Evolutionary conservation across 2,797 vertebrate species (phyloP), one percentile per base, ranked within the genome.

Genomic region (Peromyscus nudipes): DNA sequence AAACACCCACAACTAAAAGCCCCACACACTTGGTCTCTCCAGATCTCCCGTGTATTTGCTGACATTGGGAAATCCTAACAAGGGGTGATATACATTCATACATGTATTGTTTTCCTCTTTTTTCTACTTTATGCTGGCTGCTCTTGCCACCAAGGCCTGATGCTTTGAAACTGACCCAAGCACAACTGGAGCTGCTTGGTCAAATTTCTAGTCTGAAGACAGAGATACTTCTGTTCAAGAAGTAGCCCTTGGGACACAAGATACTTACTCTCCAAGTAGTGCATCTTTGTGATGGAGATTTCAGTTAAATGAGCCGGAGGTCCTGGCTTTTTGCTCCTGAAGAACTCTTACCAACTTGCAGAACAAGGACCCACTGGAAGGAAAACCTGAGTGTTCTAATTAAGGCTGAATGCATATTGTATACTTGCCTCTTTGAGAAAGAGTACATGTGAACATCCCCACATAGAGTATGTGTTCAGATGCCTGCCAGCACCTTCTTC

Each of bases 51-150:
- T 96, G 92, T 92, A 86, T 96, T 94, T 97, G 95, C 94, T 96
- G 97, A 97, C 40, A 96, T 97, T 96, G 83, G 94, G 89, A 97
- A 96, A 93, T 65, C 95, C 96, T 96, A 96, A 91, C 92, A 95
- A 96, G 95, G 95, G 95, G 89, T 95, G 21, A 64, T 95, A 86
- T 92, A 46, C 6, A 83, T 92, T 96, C 88, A 96, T 94, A 91
- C 43, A n/a, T 92, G 34, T 84, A 64, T 87, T 75, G 64, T 29
- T 55, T 43, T 2, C 31, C 43, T 23, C 25, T 40, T 43, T 29
- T 64, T 86, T 85, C 65, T 69, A 69, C 69, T 96, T 96, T 73
- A 82, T 96, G 77, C 87, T 97, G 55, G 46, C 87, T 82, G 90
- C 21, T 96, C 94, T 97, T 96, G 93, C 93, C 95, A 97, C 93